Conservation (phyloP, 2,797 vertebrate genomes). For the Alosa sapidissima region DNA sequence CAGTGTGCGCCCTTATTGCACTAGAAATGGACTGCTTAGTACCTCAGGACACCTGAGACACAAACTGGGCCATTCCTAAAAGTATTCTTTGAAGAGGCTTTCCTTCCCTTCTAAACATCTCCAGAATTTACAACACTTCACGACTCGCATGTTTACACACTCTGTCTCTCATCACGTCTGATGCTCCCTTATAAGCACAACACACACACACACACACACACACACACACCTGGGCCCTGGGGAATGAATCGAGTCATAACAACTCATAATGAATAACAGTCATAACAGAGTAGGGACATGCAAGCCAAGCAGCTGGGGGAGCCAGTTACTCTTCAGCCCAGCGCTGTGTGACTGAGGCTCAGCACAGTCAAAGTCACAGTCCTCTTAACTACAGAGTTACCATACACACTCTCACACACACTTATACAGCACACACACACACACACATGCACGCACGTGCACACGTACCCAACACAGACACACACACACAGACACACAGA, state of each 20-base stretch:
- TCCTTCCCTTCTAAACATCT: not conserved
- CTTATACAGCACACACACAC: not conserved
- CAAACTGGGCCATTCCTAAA: not conserved
- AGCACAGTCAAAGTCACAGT: too few relatives aligned
- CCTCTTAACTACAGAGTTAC: too few relatives aligned
- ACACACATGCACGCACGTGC: not conserved
- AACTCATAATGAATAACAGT: not conserved
- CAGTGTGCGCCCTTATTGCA: too few relatives aligned
- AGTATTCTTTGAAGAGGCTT: not conserved
- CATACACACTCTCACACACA: not conserved
- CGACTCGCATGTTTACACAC: not conserved
- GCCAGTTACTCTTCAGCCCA: too few relatives aligned
- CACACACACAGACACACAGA: too few relatives aligned
- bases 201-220: not conserved
- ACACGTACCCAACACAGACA: too few relatives aligned
- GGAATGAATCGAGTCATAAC: not conserved
- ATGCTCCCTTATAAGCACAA: not conserved
- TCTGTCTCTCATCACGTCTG: not conserved
- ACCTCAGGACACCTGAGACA: not conserved
- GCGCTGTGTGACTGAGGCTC: too few relatives aligned
- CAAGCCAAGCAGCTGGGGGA: conserved; percentile 16
- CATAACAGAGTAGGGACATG: not conserved
- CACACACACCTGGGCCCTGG: too few relatives aligned
- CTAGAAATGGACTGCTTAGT: not conserved
- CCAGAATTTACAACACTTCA: not conserved